phyloP scores from a whole-genome alignment of 2,888 invertebrate species.

The Drosophila mulleri region DNA sequence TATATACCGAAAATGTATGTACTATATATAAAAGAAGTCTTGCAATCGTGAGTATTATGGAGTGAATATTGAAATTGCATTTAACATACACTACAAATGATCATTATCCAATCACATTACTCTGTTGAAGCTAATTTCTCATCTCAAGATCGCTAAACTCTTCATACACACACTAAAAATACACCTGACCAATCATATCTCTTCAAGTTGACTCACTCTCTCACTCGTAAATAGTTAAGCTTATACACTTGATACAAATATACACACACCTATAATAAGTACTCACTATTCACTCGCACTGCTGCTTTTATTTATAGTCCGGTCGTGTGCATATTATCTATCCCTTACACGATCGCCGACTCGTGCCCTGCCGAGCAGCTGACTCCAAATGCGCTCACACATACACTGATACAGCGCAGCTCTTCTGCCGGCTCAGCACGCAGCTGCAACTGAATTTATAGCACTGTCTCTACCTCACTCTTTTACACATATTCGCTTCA shows the following conservation, averaged over 20 bases:
- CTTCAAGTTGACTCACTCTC: background rate
- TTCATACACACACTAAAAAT: background rate
- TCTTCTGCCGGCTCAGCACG: background rate
- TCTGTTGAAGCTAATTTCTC: background rate
- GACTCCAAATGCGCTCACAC: background rate
- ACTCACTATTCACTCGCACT: background rate
- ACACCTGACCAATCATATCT: background rate
- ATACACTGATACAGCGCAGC: background rate
- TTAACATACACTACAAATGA: background rate
- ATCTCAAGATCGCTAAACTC: background rate
- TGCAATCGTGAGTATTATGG: background rate
- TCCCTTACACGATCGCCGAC: background rate
- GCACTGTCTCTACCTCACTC: background rate
- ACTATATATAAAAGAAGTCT: too few species aligned
- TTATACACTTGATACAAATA: background rate
- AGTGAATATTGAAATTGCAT: background rate
- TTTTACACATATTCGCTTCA: background rate
- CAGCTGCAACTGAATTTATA: conserved; percentile 6
- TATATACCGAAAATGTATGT: background rate
- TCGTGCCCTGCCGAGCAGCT: background rate
- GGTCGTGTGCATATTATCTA: background rate
- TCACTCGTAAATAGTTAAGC: background rate
- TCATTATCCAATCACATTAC: background rate
- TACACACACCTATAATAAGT: background rate
- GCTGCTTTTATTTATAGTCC: too few species aligned